phyloP scores from a whole-genome alignment of 2,113 vertebrate genomes.

The Thinocorus orbignyianus region DNA sequence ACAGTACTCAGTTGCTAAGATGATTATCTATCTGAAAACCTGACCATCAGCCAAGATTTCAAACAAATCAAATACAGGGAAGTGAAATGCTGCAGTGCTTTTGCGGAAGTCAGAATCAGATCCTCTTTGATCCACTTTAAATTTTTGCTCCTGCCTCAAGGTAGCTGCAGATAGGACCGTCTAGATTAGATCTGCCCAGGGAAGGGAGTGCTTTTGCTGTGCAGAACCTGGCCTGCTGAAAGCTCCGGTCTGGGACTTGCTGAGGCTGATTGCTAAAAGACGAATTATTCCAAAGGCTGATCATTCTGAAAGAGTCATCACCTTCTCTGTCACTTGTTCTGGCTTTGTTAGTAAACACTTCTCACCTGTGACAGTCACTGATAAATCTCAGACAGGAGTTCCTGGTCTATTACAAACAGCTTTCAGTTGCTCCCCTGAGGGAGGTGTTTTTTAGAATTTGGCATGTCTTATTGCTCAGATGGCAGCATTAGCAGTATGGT shows the following conservation, averaged over 20 bases:
- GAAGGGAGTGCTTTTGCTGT: not conserved
- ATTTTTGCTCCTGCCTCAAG: not conserved
- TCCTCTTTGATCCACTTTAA: not conserved
- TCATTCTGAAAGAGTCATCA: constrained; percentile 41
- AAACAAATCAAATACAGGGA: not conserved
- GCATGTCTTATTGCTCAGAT: constrained; percentile 33
- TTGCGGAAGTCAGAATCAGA: not conserved
- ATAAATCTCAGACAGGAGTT: constrained; percentile 59
- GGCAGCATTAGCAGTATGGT: constrained; percentile 27
- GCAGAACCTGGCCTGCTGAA: not conserved
- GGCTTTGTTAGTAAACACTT: constrained; percentile 65
- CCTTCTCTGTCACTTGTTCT: constrained; percentile 53
- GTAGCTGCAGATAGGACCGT: not conserved
- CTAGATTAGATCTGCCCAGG: not conserved
- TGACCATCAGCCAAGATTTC: not conserved
- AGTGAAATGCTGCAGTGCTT: not conserved
- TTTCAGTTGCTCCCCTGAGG: constrained; percentile 45
- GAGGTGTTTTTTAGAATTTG: constrained; percentile 35
- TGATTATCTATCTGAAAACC: not conserved
- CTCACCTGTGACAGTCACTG: constrained; percentile 59
- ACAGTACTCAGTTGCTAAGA: not conserved
- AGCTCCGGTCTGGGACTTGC: not conserved
- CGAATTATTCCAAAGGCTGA: constrained; percentile 51
- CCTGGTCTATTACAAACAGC: constrained; percentile 58
- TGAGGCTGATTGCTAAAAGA: not conserved